A percentile compares a stretch with the other conserved stretches of the same genome.
These are phyloP conservation scores for Balaeniceps rex DNA, from an alignment of 2,113 vertebrate species.

Conservation along the genomic window DNA sequence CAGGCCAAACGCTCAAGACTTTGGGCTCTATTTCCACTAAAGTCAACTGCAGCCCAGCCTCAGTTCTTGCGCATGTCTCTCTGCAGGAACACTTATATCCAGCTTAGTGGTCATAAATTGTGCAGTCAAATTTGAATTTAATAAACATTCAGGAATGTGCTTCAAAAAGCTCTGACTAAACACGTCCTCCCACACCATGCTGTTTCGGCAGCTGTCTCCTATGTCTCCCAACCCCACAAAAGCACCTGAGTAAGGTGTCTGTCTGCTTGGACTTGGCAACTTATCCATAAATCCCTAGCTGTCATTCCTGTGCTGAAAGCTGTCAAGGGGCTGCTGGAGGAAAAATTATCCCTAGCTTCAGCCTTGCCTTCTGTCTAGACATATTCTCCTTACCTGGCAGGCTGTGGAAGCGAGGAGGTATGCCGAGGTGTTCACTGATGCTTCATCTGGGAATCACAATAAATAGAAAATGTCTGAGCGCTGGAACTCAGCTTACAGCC, in stretches of 20 bases:
- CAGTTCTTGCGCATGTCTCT: accelerated
- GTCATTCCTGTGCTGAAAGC: conserved; percentile 12
- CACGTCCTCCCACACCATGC: background rate
- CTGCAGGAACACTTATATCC: background rate
- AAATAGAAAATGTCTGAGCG: conserved; percentile 30
- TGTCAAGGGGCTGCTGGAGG: background rate
- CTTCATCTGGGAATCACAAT: background rate
- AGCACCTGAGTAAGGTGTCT: background rate
- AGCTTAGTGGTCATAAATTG: background rate
- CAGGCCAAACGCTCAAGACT: background rate
- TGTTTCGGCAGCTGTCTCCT: background rate
- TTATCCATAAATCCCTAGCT: background rate
- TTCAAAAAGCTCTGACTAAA: background rate
- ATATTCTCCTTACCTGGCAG: background rate
- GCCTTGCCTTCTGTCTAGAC: background rate
- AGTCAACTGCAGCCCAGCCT: background rate
- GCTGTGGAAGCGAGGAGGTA: background rate
- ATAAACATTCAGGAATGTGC: background rate
- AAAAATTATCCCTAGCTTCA: background rate
- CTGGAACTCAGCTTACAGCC: background rate
- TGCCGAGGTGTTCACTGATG: background rate
- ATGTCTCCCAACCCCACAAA: background rate
- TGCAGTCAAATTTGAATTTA: background rate
- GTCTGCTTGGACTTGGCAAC: background rate
- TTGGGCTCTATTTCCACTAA: background rate